Evolutionary conservation across 2,113 vertebrate genomes (phyloP).

Genomic region (Cacatua alba): DNA sequence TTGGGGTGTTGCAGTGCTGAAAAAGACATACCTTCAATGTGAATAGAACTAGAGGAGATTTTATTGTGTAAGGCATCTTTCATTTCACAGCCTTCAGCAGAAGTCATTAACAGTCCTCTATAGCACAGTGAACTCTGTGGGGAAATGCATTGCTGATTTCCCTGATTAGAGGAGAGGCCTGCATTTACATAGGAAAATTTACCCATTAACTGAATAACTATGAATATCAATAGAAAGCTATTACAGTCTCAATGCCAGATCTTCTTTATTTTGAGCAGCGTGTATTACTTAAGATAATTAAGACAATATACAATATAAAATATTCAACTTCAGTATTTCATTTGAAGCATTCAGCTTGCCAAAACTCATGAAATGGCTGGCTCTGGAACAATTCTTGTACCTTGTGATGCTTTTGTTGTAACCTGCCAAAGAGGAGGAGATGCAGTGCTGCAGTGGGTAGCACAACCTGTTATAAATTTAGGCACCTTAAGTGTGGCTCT

Average conservation of each 20-base stretch:
- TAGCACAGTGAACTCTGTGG: background rate
- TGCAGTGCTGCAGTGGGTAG: rapidly evolving
- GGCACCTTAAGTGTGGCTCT: rapidly evolving
- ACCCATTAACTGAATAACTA: background rate
- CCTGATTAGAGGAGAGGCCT: background rate
- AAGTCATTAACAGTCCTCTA: background rate
- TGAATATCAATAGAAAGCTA: background rate
- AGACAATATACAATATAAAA: background rate
- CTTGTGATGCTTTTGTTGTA: background rate
- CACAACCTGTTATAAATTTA: background rate
- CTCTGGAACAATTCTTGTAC: background rate
- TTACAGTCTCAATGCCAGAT: background rate
- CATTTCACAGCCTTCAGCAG: background rate
- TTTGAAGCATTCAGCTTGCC: background rate
- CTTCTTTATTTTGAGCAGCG: background rate
- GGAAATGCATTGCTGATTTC: background rate
- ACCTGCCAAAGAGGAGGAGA: background rate
- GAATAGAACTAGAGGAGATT: background rate
- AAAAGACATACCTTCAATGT: background rate
- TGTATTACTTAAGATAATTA: background rate
- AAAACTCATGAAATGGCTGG: background rate
- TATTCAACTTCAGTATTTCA: background rate
- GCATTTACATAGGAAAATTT: background rate
- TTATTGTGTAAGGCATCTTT: background rate
- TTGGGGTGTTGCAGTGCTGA: background rate